A percentile compares a stretch with the other conserved stretches of the same genome.
Conservation (phyloP, 2,797 vertebrate species). For the Limosa lapponica region DNA sequence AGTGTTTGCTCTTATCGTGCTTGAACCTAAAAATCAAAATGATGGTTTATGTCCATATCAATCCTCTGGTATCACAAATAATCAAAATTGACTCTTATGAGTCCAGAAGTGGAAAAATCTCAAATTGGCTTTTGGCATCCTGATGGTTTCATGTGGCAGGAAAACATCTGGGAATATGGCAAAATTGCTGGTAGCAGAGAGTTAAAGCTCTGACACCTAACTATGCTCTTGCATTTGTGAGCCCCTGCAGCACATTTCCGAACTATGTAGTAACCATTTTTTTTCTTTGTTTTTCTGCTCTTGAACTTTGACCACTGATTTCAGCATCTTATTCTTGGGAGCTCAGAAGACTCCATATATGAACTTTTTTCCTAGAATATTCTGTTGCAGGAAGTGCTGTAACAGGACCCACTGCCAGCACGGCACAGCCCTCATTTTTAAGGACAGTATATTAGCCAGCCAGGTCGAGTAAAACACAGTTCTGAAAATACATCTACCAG, state of each 20-base stretch:
- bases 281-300: not conserved
- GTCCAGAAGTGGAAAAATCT: too few species aligned
- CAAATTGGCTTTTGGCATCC: not conserved
- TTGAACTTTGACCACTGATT: not conserved
- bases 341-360: not conserved
- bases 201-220: not conserved
- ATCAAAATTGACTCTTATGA: not conserved
- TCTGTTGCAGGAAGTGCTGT: not conserved
- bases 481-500: not conserved
- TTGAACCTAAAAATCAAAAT: not conserved
- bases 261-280: not conserved
- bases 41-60: fast-evolving
- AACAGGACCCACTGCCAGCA: not conserved
- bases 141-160: not conserved
- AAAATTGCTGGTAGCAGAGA: not conserved
- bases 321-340: not conserved
- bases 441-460: not conserved
- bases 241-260: not conserved
- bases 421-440: not conserved
- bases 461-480: not conserved
- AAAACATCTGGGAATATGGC: not conserved
- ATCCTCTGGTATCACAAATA: not conserved
- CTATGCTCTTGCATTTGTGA: not conserved
- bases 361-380: not conserved
- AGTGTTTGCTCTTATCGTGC: not conserved